A percentile compares a stretch with the other conserved stretches of the same genome.
phyloP scores from a whole-genome alignment of 2,797 vertebrate genomes.

The Betta splendens region DNA sequence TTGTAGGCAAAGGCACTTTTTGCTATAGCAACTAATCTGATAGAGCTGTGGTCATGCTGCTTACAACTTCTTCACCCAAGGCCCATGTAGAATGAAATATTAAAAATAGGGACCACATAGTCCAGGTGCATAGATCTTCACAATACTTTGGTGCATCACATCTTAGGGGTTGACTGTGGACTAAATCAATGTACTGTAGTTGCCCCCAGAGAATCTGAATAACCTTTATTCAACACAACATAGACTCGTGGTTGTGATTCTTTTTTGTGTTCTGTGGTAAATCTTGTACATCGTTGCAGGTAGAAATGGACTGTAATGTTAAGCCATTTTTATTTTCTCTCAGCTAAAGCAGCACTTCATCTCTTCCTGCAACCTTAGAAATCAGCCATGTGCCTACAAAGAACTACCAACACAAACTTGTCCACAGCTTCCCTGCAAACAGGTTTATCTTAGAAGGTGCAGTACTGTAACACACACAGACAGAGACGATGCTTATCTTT shows the following conservation, averaged over 20 bases:
- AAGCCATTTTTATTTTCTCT: constrained; percentile 43
- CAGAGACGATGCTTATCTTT: constrained; percentile 17
- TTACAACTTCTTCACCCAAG: constrained; percentile 35
- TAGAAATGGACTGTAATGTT: constrained; percentile 52
- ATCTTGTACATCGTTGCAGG: constrained; percentile 74
- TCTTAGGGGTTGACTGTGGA: constrained; percentile 15
- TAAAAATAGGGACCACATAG: constrained; percentile 27
- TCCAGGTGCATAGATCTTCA: constrained; percentile 41
- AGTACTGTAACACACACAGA: constrained; percentile 48
- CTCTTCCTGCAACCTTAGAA: constrained; percentile 67
- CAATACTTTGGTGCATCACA: constrained; percentile 29
- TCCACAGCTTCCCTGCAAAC: constrained; percentile 41
- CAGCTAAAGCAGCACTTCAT: constrained; percentile 46
- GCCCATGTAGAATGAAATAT: constrained; percentile 31
- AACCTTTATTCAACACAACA: constrained; percentile 9
- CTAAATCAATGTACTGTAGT: constrained; percentile 29
- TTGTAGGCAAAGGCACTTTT: constrained; percentile 39
- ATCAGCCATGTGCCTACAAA: constrained; percentile 72
- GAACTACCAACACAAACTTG: constrained; percentile 53
- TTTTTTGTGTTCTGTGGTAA: constrained; percentile 49
- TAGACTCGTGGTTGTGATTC: constrained; percentile 23
- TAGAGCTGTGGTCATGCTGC: constrained; percentile 39
- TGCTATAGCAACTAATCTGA: constrained; percentile 19
- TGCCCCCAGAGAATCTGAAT: constrained; percentile 32
- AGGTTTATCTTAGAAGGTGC: constrained; percentile 40